A percentile compares a stretch with the other conserved stretches of the same genome.
Evolutionary conservation across 64 coral and sea anemone species (phyloP).

Genomic region (Dendrophyllia cribrosa): DNA sequence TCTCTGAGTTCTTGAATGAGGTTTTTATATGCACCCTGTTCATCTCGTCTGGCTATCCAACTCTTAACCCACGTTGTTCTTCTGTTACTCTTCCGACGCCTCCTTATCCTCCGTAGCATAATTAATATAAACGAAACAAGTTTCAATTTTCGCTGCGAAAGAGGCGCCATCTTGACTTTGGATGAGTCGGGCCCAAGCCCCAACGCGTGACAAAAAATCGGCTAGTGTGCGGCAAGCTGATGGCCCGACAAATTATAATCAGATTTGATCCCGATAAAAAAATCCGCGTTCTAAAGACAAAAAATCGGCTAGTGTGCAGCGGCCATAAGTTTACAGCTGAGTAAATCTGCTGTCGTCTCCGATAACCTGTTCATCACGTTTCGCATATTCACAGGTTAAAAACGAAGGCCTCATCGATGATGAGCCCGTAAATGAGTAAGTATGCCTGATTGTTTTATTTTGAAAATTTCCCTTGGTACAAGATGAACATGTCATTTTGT

Average conservation of each 20-base stretch:
- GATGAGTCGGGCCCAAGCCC: not conserved
- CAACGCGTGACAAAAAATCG: not conserved
- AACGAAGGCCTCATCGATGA: conserved; percentile 8
- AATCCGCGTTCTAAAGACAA: not conserved
- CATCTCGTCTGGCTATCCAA: not conserved
- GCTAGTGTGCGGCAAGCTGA: conserved; percentile 17
- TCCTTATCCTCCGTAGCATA: not conserved
- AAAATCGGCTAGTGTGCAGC: not conserved
- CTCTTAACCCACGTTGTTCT: not conserved
- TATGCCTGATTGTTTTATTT: not conserved
- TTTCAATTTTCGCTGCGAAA: no score
- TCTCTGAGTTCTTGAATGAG: not conserved
- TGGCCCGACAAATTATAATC: not conserved
- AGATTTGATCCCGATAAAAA: not conserved
- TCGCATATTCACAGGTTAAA: no score
- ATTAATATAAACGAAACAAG: no score
- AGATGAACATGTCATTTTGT: not conserved
- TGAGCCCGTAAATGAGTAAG: conserved; percentile 57
- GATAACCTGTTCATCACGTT: no score
- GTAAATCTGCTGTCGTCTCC: no score
- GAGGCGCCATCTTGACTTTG: not conserved
- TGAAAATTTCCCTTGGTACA: not conserved
- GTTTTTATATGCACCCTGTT: not conserved
- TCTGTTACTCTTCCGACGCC: no score
- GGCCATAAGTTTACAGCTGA: no score